phyloP scores from a whole-genome alignment of 2,113 vertebrate species.

The Oncorhynchus mykiss region DNA sequence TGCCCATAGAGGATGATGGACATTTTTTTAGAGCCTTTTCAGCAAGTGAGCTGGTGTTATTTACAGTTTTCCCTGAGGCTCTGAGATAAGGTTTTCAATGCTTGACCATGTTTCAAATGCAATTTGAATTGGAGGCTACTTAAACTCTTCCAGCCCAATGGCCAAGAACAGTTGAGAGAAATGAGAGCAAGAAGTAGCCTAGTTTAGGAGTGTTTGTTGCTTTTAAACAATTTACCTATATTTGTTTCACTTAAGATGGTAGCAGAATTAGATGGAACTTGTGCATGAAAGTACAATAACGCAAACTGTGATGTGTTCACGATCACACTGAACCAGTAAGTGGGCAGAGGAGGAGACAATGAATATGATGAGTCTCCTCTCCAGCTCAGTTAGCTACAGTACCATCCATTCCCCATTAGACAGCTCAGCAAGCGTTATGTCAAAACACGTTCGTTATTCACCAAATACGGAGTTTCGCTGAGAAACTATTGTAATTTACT shows the following conservation, averaged over 20 bases:
- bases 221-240: not conserved
- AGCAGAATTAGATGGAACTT: not conserved
- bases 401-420: too few species aligned
- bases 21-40: not conserved
- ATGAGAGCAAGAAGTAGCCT: not conserved
- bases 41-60: constrained; percentile 7
- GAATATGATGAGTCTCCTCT: too few species aligned
- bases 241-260: not conserved
- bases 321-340: too few species aligned
- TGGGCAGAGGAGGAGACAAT: too few species aligned
- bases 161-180: constrained; percentile 3
- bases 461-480: too few species aligned
- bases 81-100: not conserved
- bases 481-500: too few species aligned
- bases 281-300: not conserved
- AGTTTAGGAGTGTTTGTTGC: not conserved
- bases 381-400: too few species aligned
- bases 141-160: constrained; percentile 54
- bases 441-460: too few species aligned
- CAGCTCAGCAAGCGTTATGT: too few species aligned
- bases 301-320: not conserved
- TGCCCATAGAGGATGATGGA: not conserved
- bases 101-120: constrained; percentile 12
- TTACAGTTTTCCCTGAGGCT: constrained; percentile 7
- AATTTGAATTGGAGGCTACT: constrained; percentile 23